A percentile compares a stretch with the other conserved stretches of the same genome.
These are phyloP conservation scores for Megalurothrips usitatus DNA, from an alignment of 2,888 invertebrate genomes.

Conservation along the genomic window DNA sequence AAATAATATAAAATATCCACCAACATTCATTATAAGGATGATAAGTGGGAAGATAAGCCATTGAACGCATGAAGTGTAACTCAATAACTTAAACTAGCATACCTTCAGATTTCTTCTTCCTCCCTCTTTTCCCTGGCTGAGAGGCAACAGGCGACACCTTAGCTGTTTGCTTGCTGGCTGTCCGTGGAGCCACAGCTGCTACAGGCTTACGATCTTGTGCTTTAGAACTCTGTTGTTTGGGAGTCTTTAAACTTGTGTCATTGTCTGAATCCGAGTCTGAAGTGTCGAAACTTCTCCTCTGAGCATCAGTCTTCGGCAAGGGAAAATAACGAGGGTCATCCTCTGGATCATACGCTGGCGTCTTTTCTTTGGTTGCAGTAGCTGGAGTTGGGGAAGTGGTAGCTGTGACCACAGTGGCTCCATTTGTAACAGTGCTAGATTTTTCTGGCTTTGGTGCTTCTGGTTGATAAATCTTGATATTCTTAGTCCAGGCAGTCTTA, in stretches of 20 bases:
- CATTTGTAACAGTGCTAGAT: slow-evolving; percentile 46
- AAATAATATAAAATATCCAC: too few species aligned
- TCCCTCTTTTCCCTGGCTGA: slow-evolving; percentile 6
- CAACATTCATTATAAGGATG: too few species aligned
- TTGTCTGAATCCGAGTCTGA: slow-evolving; percentile 57
- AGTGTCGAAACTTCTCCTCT: slow-evolving; percentile 63
- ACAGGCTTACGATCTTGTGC: not conserved
- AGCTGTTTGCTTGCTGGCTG: not conserved
- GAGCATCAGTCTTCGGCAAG: slow-evolving; percentile 55
- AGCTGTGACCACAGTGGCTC: slow-evolving; percentile 46
- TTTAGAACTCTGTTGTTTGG: not conserved
- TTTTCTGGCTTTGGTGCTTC: slow-evolving; percentile 35
- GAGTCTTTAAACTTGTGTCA: not conserved
- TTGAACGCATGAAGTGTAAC: too few species aligned
- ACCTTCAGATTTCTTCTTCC: slow-evolving; percentile 27
- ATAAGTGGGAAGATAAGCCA: not conserved
- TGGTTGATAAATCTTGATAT: not conserved
- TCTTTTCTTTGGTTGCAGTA: slow-evolving; percentile 45
- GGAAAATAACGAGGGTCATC: slow-evolving; percentile 71
- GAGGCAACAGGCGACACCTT: not conserved
- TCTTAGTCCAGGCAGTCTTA: slow-evolving; percentile 58
- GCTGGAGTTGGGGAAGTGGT: slow-evolving; percentile 41
- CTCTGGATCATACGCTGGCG: slow-evolving; percentile 48
- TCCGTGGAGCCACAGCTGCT: slow-evolving; percentile 6
- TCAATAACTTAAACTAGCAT: not conserved